Evolutionary conservation across 1,140 invertebrate species (phyloP).

Genomic region (Drosophila subobscura): DNA sequence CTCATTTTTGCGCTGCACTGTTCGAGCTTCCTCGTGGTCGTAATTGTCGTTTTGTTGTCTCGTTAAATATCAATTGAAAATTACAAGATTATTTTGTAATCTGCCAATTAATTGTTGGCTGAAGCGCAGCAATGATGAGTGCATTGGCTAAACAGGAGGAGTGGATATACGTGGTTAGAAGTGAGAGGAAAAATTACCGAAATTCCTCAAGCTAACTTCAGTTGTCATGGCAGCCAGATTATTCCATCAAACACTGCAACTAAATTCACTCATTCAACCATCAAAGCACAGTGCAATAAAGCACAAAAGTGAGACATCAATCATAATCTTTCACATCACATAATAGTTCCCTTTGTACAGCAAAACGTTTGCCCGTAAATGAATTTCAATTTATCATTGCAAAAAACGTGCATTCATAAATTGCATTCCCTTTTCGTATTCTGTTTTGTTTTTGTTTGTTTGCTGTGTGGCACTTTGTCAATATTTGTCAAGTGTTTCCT

Average conservation of each 20-base stretch:
- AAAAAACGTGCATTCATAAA: neutral
- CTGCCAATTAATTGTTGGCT: conserved; percentile 17
- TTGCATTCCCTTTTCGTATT: neutral
- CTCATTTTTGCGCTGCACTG: neutral
- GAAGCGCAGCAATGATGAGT: neutral
- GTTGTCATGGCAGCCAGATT: too few species aligned
- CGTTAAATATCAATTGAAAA: conserved; percentile 39
- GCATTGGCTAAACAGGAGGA: neutral
- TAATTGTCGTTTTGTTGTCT: conserved; percentile 26
- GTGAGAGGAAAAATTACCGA: too few species aligned
- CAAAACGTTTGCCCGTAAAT: neutral
- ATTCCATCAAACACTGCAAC: too few species aligned
- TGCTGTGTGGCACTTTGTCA: conserved; percentile 30
- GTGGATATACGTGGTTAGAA: conserved; percentile 28
- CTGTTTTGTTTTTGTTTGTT: conserved; percentile 1
- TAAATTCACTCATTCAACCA: too few species aligned
- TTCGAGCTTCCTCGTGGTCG: conserved; percentile 27
- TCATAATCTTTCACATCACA: too few species aligned
- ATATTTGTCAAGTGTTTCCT: conserved; percentile 59
- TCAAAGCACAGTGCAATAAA: too few species aligned
- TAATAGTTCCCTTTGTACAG: too few species aligned
- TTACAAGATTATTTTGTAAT: conserved; percentile 23
- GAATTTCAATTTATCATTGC: neutral
- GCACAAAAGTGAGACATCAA: neutral
- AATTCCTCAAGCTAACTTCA: too few species aligned